Base-by-base conservation (phyloP, 2,888 invertebrate genomes). In the Schizotus pectinicornis region DNA sequence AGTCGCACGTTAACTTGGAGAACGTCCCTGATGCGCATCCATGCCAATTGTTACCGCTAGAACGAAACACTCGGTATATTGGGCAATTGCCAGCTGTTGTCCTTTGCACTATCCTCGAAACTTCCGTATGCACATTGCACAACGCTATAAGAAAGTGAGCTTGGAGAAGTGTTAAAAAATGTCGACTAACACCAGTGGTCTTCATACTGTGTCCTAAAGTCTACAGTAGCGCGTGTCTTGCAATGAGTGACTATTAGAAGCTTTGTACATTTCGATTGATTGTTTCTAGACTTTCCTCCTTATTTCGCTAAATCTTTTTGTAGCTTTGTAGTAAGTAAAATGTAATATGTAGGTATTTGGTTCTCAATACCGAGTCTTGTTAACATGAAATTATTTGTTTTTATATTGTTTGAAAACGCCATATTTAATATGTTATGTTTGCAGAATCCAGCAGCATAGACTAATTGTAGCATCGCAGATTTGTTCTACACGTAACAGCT, bases 381-480 rank as follows among this genome's bases (percentile, higher is more conserved):
- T 65, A 65, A 62, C 59, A 60, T 53, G 13, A 52, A 34, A 34
- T 38, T 48, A 32, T 48, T 62, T 61, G 54, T 61, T 68, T 64
- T 60, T 51, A 64, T 59, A 61, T 41, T 50, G 56, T 55, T 60
- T 51, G 62, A 56, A 70, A 67, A 73, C 69, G 74, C 75, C 70
- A 71, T 76, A 77, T 75, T 76, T 74, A 77, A 77, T 75, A 77
- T 75, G 73, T 77, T 77, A 76, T 77, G 77, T 78, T 78, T 77
- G 77, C 78, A 77, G 78, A 79, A 71, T 70, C 74, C 78, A 73
- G 74, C 76, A 74, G 75, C 77, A 76, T 76, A 75, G 77, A 77
- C 77, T 77, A 78, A 77, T 76, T 77, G 77, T 78, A 79, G 77
- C 76, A 77, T 74, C 76, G 76, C 77, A 76, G 77, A 76, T 70